Conservation (phyloP, 2,113 vertebrate species). For the Hoplias malabaricus region DNA sequence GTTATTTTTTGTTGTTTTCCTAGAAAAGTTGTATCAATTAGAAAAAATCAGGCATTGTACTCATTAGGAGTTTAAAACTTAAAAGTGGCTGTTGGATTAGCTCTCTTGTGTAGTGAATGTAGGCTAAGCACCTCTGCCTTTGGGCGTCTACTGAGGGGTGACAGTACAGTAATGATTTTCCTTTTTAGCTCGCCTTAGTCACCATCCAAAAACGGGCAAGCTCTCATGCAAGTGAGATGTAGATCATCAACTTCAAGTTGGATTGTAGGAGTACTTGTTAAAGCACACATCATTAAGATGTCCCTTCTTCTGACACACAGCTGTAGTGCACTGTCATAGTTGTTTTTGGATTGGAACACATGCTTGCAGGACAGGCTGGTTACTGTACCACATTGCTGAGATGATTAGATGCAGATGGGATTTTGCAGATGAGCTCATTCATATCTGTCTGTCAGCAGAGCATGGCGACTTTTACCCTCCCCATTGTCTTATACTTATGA, state of each 20-base stretch:
- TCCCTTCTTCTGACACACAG: not conserved
- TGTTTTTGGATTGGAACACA: not conserved
- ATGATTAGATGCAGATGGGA: constrained; percentile 12
- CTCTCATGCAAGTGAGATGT: constrained; percentile 2
- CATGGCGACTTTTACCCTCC: not conserved
- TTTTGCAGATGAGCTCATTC: constrained; percentile 19
- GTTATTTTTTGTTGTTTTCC: not conserved
- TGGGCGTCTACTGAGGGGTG: not conserved
- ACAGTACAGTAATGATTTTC: constrained; percentile 1
- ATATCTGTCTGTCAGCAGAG: constrained; percentile 4
- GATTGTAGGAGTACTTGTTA: not conserved
- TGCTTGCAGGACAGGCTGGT: not conserved
- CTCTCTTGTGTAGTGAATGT: not conserved
- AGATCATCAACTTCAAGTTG: constrained; percentile 1
- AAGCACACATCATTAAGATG: not conserved
- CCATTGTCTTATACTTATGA: not conserved
- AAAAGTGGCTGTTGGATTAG: not conserved
- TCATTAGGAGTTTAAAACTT: not conserved
- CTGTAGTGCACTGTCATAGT: not conserved
- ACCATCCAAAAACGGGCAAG: constrained; percentile 3
- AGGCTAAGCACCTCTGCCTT: not conserved
- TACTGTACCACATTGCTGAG: not conserved
- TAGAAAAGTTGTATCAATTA: not conserved
- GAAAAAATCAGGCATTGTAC: not conserved
- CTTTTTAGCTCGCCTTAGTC: constrained; percentile 36